Conservation (phyloP, 2,797 vertebrate genomes). For the Emys orbicularis region DNA sequence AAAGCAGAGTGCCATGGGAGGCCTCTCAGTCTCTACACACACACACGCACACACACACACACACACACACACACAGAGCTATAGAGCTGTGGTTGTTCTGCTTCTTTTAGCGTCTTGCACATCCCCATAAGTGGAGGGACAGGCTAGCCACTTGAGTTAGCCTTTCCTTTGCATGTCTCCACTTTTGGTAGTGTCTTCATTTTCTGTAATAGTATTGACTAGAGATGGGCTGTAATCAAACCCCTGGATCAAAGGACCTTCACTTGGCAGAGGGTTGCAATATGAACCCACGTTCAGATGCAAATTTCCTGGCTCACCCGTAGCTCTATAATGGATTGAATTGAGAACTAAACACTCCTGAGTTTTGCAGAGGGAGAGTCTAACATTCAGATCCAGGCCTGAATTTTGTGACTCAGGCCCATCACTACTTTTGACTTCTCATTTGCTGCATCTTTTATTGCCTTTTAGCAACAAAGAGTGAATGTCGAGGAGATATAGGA, state of each 20-base stretch:
- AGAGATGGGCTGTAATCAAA: background rate
- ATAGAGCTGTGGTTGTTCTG: background rate
- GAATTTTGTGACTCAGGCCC: background rate
- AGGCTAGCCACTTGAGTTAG: background rate
- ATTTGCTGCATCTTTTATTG: slow-evolving; percentile 8
- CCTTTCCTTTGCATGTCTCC: background rate
- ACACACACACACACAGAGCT: no score
- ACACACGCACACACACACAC: no score
- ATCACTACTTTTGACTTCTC: background rate
- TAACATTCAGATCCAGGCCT: background rate
- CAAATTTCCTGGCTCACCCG: background rate
- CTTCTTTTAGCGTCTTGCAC: background rate
- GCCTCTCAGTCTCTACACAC: background rate
- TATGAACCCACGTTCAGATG: background rate
- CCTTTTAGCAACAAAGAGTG: background rate
- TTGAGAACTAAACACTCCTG: background rate
- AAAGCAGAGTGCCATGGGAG: background rate
- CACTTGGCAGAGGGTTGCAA: background rate
- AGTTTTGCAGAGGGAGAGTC: background rate
- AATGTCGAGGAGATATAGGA: background rate
- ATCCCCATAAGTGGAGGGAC: fast-evolving
- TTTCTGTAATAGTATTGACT: background rate
- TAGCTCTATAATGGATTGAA: background rate
- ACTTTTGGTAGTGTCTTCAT: background rate
- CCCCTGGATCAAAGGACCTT: background rate